Conservation (phyloP, 2,888 invertebrate species). For the Incurvaria masculella region DNA sequence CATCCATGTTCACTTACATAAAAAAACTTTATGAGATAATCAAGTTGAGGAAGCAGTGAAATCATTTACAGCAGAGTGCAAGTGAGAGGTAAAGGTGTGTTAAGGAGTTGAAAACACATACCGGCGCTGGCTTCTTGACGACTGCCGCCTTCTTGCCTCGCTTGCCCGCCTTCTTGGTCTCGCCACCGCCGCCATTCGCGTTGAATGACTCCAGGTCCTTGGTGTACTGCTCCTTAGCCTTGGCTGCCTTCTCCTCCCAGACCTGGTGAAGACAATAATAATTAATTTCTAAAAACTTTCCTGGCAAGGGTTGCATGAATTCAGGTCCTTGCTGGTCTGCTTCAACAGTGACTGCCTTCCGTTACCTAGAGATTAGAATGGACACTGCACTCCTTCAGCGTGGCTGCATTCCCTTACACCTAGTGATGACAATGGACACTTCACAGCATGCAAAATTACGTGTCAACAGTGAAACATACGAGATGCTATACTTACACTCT, state of each 20-base stretch:
- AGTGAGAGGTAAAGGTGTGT: background rate
- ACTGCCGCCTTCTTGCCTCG: slow-evolving; percentile 55
- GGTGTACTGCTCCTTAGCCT: slow-evolving; percentile 86
- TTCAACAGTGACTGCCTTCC: too few species aligned
- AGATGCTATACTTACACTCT: slow-evolving; percentile 69
- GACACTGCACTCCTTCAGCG: too few species aligned
- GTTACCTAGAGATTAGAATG: too few species aligned
- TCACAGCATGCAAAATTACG: too few species aligned
- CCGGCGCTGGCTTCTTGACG: slow-evolving; percentile 40
- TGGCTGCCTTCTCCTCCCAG: slow-evolving; percentile 88
- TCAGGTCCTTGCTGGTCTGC: too few species aligned
- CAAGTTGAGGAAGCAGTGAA: slow-evolving; percentile 3
- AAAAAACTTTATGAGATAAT: background rate
- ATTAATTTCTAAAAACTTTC: too few species aligned
- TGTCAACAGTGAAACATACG: too few species aligned
- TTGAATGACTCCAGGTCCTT: slow-evolving; percentile 88
- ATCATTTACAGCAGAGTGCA: too few species aligned
- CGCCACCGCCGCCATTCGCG: slow-evolving; percentile 67
- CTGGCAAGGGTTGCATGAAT: too few species aligned
- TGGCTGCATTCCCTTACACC: too few species aligned
- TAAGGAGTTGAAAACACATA: slow-evolving; percentile 16
- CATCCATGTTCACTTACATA: too few species aligned
- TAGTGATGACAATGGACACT: background rate
- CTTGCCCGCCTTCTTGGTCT: slow-evolving; percentile 57
- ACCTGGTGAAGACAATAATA: too few species aligned